Evolutionary conservation across 2,797 vertebrate species (phyloP).

Genomic region (Jordanella pulchra): DNA sequence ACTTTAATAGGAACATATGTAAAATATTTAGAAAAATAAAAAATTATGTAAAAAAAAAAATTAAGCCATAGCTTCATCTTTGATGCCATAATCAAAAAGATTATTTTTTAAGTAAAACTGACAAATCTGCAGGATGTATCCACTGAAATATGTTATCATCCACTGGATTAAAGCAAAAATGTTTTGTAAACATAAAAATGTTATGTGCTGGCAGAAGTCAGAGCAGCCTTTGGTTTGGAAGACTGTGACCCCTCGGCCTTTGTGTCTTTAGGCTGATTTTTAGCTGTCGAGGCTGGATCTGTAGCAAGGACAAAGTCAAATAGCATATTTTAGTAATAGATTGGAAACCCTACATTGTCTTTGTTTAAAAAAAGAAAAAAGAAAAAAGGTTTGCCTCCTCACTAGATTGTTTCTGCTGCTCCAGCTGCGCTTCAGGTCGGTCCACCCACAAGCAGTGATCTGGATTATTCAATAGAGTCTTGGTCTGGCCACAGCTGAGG

Average conservation of each 20-base stretch:
- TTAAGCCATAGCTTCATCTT: background rate
- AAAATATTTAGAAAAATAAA: background rate
- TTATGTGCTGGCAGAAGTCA: constrained; percentile 20
- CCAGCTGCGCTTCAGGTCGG: constrained; percentile 82
- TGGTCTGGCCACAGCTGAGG: constrained; percentile 83
- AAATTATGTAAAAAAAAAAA: background rate
- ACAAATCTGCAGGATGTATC: background rate
- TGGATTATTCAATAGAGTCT: constrained; percentile 81
- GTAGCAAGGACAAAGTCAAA: constrained; percentile 16
- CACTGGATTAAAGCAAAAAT: background rate
- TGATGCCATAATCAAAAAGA: background rate
- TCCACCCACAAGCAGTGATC: constrained; percentile 84
- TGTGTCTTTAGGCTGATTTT: constrained; percentile 39
- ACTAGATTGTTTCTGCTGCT: constrained; percentile 63
- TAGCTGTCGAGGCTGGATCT: constrained; percentile 38
- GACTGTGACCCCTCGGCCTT: constrained; percentile 6
- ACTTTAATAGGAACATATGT: background rate
- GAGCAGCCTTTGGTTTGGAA: constrained; percentile 24
- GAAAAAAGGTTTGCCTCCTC: constrained; percentile 60
- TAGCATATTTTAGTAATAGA: background rate
- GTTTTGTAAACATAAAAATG: background rate
- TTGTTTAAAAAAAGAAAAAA: too few species aligned
- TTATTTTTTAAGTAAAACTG: background rate
- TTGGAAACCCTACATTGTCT: background rate
- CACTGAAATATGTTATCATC: background rate